These are phyloP conservation scores for Echinarachnius parma DNA, from an alignment of 53 echinoderm and acorn worm species.

Conservation along the genomic window DNA sequence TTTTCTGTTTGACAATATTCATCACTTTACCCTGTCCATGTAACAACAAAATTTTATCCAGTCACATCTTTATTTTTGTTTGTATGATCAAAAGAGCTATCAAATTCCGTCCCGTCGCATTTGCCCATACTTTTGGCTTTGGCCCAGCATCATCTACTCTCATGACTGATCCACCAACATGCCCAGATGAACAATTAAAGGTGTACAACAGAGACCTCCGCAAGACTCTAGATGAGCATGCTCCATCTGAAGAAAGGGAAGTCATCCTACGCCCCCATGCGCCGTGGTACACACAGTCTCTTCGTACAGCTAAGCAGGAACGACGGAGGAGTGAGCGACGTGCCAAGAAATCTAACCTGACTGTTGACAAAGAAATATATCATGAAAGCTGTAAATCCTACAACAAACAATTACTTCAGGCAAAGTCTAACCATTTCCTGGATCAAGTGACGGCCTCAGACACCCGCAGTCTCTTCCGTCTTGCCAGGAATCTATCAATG, in stretches of 20 bases:
- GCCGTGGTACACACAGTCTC: slow-evolving; percentile 18
- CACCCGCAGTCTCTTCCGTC: too few relatives aligned
- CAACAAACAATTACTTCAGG: slow-evolving; percentile 5
- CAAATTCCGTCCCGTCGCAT: too few relatives aligned
- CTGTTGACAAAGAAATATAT: slow-evolving; percentile 19
- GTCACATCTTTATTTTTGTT: too few relatives aligned
- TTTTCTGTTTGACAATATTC: too few relatives aligned
- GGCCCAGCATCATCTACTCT: background rate
- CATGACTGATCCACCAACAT: background rate
- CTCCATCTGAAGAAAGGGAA: slow-evolving; percentile 3
- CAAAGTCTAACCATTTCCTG: slow-evolving; percentile 10
- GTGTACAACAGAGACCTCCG: slow-evolving; percentile 18
- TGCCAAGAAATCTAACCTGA: slow-evolving; percentile 3
- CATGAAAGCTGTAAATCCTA: slow-evolving; percentile 12
- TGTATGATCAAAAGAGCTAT: too few relatives aligned
- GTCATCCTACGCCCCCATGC: slow-evolving; percentile 9
- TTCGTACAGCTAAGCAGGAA: slow-evolving; percentile 11
- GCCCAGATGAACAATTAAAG: background rate
- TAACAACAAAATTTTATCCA: too few relatives aligned
- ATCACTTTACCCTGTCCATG: too few relatives aligned
- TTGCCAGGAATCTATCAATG: too few relatives aligned
- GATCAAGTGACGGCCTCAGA: slow-evolving; percentile 1
- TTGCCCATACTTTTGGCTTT: too few relatives aligned
- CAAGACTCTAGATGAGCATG: slow-evolving; percentile 1
- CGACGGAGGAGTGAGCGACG: slow-evolving; percentile 8